Base-by-base conservation (phyloP, 2,888 invertebrate genomes). In the Chromoteleia sp. region DNA sequence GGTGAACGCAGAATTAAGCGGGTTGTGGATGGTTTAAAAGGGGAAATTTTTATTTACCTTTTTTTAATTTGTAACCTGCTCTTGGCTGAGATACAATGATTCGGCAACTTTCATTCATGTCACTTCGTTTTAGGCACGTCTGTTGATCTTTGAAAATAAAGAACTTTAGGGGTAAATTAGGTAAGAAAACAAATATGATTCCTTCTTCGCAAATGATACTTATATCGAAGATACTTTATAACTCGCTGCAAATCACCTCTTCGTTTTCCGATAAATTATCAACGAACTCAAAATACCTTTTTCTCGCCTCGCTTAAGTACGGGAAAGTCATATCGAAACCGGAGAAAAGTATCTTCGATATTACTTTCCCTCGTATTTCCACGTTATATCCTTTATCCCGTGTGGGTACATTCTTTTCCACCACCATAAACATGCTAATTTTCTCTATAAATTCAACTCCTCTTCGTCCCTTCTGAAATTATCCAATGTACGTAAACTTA, bases 351-450 rank as follows among this genome's bases (percentile, higher is more conserved):
- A 59, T 65, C 73, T 54, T 61, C 74, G 41, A 41, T 65, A 39
- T 74, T 65, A 41, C 59, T 58, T 58, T 58, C 39, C 41, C 52
- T 67, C 67, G 63, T 67, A 67, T 67, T 75, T 75, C 25, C 15
- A 39, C 50, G 17, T 67, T 50, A 63, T 58, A 65, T 61, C 25
- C 17, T 67, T 67, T 48, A 50, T 50, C 48, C 52, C 19, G 19
- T 25, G 45, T 30, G 43, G 21, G 61, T 61, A 73, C 50, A 73
- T 59, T 61, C 61, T 61, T 61, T 59, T 73, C 33, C 25, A 29
- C 70, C 59, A 70, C 59, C 71, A 71, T 71, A 71, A 71, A 71
- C 59, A 71, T 71, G 71, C 50, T 59, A 71, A 71, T 71, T 71
- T 71, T 12, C 33, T 3, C 70, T 45, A 58, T 58, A 56, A 68